Base-by-base conservation (phyloP, 2,113 vertebrate genomes). In the Thunnus maccoyii region DNA sequence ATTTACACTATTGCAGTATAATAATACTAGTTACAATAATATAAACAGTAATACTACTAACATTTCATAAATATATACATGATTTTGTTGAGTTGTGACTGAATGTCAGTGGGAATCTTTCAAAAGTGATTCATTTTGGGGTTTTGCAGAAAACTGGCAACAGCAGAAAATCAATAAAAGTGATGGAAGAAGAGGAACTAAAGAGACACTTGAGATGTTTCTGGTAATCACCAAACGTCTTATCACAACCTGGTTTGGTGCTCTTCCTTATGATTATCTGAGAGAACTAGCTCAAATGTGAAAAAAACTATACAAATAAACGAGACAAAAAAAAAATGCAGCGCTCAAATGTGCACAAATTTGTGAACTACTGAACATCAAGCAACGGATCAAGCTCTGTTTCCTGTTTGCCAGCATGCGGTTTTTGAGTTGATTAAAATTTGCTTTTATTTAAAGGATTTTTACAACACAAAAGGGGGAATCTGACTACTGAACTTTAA, bases 391-490 rank as follows among this genome's bases (percentile, higher is more conserved):
- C 62, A 27, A 60, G 57, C 1, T 3, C 9, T 36, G 25, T 16
- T 63, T 46, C 0, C 3, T 1, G n/a, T 36, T 25, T 68, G 27
- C 16, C 32, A 76, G 15, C 18, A 6, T 3, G 27, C n/a, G 30
- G 32, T 16, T 11, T 57, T 4, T 66, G 57, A 36, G 18, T 57
- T 65, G 30, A 65, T 22, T 32, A 52, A 51, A 77, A 12, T 44
- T 7, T 6, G 16, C 25, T 60, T 54, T 62, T 25, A 47, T 54
- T 66, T 25, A 47, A 17, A 54, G 12, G 0, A 4, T 47, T 70
- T 55, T 52, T 4, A 44, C n/a, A 64, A 78, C 75, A n/a, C 46
- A 56, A 65, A 85, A 41, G n/a, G 64, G 60, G 47, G 18, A 5
- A 69, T 64, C 61, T 47, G 50, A 72, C 50, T 56, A 6, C 17